Percentiles rank a stretch among this genome's conserved stretches.
Evolutionary conservation across 2,113 vertebrate genomes (phyloP).

Genomic region (Tachycineta bicolor): DNA sequence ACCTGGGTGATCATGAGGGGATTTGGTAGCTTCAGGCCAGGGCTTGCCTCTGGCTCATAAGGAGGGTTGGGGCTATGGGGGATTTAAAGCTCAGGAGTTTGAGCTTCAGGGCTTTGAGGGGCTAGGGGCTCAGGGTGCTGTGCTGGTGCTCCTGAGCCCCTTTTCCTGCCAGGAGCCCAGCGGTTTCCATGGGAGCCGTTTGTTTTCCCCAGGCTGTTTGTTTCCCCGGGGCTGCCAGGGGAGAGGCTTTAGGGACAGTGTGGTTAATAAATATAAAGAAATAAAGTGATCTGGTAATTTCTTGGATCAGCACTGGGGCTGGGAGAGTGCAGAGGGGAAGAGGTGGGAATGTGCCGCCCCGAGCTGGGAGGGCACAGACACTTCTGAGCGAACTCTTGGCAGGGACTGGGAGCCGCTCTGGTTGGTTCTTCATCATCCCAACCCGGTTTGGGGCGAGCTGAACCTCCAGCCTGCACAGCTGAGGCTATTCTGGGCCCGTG

Average conservation of each 20-base stretch:
- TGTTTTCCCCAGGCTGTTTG: background rate
- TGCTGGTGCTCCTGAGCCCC: background rate
- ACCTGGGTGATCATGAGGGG: background rate
- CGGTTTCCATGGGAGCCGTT: conserved; percentile 11
- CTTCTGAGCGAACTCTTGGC: no score
- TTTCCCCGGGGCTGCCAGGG: no score
- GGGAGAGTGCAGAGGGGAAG: background rate
- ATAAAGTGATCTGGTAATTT: background rate
- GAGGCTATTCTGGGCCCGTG: fast-evolving
- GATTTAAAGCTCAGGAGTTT: background rate
- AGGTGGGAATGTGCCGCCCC: fast-evolving
- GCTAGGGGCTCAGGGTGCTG: background rate
- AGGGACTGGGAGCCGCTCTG: no score
- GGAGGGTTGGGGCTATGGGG: background rate
- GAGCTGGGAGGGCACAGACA: background rate
- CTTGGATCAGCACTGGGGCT: background rate
- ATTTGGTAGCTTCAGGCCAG: background rate
- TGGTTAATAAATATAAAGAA: background rate
- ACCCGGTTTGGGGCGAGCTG: fast-evolving
- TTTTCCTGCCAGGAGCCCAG: background rate
- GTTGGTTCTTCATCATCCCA: background rate
- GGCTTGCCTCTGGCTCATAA: no score
- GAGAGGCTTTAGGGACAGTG: background rate
- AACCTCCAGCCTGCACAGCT: background rate
- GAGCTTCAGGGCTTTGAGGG: background rate